Conservation (phyloP, 2,888 invertebrate species). For the Chamaedrilus cognettii region DNA sequence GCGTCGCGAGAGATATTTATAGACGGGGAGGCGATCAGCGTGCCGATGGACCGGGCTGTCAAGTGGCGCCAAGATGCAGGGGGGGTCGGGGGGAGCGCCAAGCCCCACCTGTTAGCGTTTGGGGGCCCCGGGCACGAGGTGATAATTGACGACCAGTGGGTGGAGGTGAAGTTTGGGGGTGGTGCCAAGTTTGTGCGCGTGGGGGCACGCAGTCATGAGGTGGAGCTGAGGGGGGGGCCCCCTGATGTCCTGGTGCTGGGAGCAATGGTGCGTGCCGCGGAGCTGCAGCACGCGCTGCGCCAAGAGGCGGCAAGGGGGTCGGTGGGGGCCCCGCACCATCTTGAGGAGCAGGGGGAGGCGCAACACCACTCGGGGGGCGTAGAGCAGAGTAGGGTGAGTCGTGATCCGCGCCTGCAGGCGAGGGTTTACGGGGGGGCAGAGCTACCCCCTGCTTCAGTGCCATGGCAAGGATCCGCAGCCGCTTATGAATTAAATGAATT, state of each 20-base stretch:
- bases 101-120: slow-evolving; percentile 51
- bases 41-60: slow-evolving; percentile 48
- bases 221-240: slow-evolving; percentile 81
- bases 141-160: slow-evolving; percentile 56
- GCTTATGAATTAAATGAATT: no score
- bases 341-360: neutral
- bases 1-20: slow-evolving; percentile 90
- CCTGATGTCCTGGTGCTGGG: slow-evolving; percentile 86
- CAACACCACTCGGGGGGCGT: no score
- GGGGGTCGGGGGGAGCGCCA: slow-evolving; percentile 9
- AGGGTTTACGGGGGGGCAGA: no score
- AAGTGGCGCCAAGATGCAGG: slow-evolving; percentile 61
- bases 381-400: no score
- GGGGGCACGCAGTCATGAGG: slow-evolving; percentile 70
- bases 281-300: neutral
- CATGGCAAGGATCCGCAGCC: neutral
- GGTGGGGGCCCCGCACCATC: neutral
- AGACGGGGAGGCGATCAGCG: slow-evolving; percentile 72
- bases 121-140: slow-evolving; percentile 60
- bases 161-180: slow-evolving; percentile 89
- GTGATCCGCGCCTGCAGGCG: no score
- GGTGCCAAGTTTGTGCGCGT: slow-evolving; percentile 80
- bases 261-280: slow-evolving; percentile 23
- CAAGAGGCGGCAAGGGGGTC: neutral
- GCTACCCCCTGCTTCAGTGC: neutral